Evolutionary conservation across 2,888 invertebrate genomes (phyloP).

Genomic region (Ophion costatus): DNA sequence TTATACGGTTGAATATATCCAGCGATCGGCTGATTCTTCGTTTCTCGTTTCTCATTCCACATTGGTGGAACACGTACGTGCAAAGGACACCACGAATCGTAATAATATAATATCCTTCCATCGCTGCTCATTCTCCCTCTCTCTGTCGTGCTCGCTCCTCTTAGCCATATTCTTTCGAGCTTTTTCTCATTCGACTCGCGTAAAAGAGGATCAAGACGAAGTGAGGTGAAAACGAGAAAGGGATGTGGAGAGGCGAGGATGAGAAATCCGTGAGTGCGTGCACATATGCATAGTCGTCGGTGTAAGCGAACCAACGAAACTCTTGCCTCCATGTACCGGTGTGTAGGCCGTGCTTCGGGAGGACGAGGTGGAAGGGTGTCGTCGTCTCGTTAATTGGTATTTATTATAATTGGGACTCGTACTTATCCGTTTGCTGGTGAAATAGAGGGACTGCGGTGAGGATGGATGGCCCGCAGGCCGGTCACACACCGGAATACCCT

Average conservation of each 20-base stretch:
- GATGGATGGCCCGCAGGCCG: slow-evolving; percentile 67
- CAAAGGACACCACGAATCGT: slow-evolving; percentile 67
- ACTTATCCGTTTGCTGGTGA: slow-evolving; percentile 76
- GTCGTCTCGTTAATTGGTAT: slow-evolving; percentile 82
- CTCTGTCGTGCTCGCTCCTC: slow-evolving; percentile 36
- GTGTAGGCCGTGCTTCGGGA: not conserved
- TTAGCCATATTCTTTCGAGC: slow-evolving; percentile 57
- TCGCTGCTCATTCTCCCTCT: slow-evolving; percentile 30
- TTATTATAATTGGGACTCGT: slow-evolving; percentile 82
- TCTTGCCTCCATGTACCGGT: slow-evolving; percentile 29
- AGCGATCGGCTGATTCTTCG: slow-evolving; percentile 61
- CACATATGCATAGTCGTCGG: slow-evolving; percentile 20
- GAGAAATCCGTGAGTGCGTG: slow-evolving; percentile 23
- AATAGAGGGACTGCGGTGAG: slow-evolving; percentile 68
- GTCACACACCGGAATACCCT: slow-evolving; percentile 46
- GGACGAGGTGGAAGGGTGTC: slow-evolving; percentile 73
- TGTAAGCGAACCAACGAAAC: slow-evolving; percentile 51
- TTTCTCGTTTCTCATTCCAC: slow-evolving; percentile 58
- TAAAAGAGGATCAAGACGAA: slow-evolving; percentile 58
- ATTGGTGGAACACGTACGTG: slow-evolving; percentile 55
- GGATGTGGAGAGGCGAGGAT: slow-evolving; percentile 32
- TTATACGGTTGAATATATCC: slow-evolving; percentile 51
- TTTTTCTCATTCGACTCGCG: slow-evolving; percentile 57
- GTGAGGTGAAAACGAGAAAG: slow-evolving; percentile 56
- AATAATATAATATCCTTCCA: slow-evolving; percentile 70